Conservation (phyloP, 2,888 invertebrate species). For the Apamea sordens region DNA sequence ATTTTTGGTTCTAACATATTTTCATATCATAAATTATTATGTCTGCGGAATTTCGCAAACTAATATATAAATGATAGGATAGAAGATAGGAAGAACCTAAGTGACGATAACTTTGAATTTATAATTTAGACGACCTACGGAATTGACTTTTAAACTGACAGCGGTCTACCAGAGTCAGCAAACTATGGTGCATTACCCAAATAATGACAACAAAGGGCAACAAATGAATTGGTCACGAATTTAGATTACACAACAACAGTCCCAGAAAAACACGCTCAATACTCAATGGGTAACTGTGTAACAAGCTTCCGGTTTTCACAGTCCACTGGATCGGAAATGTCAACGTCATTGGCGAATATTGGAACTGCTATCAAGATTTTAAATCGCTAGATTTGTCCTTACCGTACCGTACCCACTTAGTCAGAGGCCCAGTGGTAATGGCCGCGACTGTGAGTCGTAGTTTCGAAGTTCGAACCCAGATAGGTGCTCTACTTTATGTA, state of each 20-base stretch:
- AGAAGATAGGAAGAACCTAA: background rate
- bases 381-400: background rate
- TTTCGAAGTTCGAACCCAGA: no score
- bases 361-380: conserved; percentile 7
- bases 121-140: background rate
- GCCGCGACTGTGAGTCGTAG: no score
- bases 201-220: conserved; percentile 1
- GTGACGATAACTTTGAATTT: background rate
- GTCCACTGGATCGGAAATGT: conserved; percentile 57
- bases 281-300: conserved; percentile 35
- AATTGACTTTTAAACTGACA: background rate
- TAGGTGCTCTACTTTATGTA: no score
- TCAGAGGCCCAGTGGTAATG: no score
- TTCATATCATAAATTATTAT: background rate
- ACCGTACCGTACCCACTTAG: background rate
- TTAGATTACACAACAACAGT: background rate
- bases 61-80: background rate
- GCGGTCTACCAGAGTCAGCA: background rate
- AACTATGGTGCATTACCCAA: background rate
- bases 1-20: background rate
- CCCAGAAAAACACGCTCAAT: conserved; percentile 21
- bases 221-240: conserved; percentile 18
- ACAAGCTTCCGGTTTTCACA: conserved; percentile 61
- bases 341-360: conserved; percentile 47
- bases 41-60: no score